Base-by-base conservation (phyloP, 2,113 vertebrate species). In the Passer montanus region DNA sequence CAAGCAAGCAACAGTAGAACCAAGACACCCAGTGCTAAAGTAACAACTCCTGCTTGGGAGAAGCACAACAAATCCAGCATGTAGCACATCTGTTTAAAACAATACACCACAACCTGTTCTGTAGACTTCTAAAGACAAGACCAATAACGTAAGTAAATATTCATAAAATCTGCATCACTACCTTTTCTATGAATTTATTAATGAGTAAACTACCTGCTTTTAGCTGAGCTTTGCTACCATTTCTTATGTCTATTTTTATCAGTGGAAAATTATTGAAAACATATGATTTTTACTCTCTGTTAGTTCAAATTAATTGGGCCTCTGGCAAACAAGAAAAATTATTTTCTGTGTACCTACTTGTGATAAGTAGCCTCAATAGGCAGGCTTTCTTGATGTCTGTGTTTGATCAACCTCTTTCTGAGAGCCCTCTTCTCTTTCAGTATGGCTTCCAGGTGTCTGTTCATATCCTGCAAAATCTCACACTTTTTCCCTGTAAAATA, bases 321-420 rank as follows among this genome's bases (percentile, higher is more conserved):
- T 60, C 33, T 50, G 5, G 11, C 39, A 83, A 68, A 68, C 49
- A 89, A 64, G 15, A 78, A 33, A 10, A 67, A 31, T 16, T 94
- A 69, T 68, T 94, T 77, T 84, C 56, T 62, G 12, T 60, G 73
- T 39, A 41, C 96, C 56, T 93, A 99, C 99, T 98, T 98, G 97
- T 99, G 99, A 94, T 98, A 98, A 87, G 98, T 77, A 56, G 98
- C 98, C 69, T 98, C 98, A 84, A 99, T 46, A 10, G 99, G 98
- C 84, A 99, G 97, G 93, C 97, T 98, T 58, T 99, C 98, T 91
- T 98, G 97, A 91, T 97, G 98, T 60, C 97, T 91, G 28, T 98
- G 98, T 73, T 97, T 98, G 94, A 98, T 91, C 85, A 99, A 95
- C 78, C 98, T 98, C 96, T 98, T 98, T 43, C 98, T 97, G 69